phyloP scores from a whole-genome alignment of 2,888 invertebrate species.

The Nephrotoma appendiculata region DNA sequence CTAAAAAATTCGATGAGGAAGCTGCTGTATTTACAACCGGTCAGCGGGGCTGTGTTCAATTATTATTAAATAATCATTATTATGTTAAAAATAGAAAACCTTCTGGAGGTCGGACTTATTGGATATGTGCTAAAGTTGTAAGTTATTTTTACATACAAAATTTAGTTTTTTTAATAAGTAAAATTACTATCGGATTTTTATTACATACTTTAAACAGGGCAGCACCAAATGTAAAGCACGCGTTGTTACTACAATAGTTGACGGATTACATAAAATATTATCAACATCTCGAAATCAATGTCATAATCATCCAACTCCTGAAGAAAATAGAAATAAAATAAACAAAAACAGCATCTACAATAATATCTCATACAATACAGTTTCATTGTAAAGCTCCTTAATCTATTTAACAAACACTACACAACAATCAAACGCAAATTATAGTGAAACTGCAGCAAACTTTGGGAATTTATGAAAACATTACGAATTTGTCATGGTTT shows the following conservation, averaged over 20 bases:
- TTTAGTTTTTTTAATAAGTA: too few species aligned
- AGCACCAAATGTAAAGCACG: slow-evolving; percentile 25
- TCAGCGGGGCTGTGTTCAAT: slow-evolving; percentile 27
- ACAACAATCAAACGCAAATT: too few species aligned
- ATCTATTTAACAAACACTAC: too few species aligned
- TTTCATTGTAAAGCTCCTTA: too few species aligned
- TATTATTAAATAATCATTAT: slow-evolving; percentile 26
- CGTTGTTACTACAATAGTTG: slow-evolving; percentile 24
- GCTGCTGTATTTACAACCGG: slow-evolving; percentile 15
- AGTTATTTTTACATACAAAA: not conserved
- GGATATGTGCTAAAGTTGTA: slow-evolving; percentile 33
- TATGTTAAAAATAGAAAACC: slow-evolving; percentile 28
- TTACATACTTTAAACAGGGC: slow-evolving; percentile 18
- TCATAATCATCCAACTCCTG: slow-evolving; percentile 24
- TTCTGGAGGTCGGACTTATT: slow-evolving; percentile 29
- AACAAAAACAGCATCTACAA: not conserved
- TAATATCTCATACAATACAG: too few species aligned
- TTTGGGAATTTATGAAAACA: too few species aligned
- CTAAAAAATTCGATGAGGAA: not conserved
- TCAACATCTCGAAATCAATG: slow-evolving; percentile 21
- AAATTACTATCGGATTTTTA: not conserved
- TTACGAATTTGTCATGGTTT: too few species aligned
- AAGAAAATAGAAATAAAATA: not conserved
- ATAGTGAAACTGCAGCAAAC: too few species aligned
- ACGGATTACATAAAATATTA: slow-evolving; percentile 28